phyloP scores from a whole-genome alignment of 2,888 invertebrate species.

The Kryphioiulus occultus region DNA sequence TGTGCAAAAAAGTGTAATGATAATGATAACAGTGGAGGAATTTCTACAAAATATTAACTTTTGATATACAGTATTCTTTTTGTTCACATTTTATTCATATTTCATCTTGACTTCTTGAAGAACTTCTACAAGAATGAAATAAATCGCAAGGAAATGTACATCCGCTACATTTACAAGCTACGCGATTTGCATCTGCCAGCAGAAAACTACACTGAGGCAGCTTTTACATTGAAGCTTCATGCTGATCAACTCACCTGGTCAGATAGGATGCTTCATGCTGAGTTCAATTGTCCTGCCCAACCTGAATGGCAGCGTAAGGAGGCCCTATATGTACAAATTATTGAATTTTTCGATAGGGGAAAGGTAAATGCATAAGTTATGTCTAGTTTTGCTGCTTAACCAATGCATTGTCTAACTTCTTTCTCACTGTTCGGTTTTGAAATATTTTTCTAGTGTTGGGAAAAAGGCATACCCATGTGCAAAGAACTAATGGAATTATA shows the following conservation, averaged over 20 bases:
- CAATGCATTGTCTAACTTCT: background rate
- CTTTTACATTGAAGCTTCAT: conserved; percentile 91
- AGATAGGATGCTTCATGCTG: conserved; percentile 59
- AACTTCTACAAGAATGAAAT: conserved; percentile 97
- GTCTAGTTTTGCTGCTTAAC: background rate
- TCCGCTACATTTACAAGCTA: conserved; percentile 92
- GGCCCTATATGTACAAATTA: conserved; percentile 82
- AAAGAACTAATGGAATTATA: conserved; percentile 88
- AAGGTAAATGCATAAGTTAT: conserved; percentile 69
- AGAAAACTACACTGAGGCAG: conserved; percentile 93
- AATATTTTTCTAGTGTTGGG: conserved; percentile 79
- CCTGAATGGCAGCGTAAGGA: conserved; percentile 92
- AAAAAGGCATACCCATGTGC: conserved; percentile 89
- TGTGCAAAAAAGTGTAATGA: too few species aligned
- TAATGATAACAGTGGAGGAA: too few species aligned
- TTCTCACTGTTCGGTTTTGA: background rate
- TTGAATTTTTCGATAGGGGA: conserved; percentile 91
- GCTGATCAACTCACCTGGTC: conserved; percentile 89
- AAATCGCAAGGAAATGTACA: conserved; percentile 93
- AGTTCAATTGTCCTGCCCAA: conserved; percentile 71
- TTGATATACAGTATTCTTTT: too few species aligned
- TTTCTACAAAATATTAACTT: too few species aligned
- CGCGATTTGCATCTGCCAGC: conserved; percentile 90
- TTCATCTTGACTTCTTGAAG: conserved; percentile 64
- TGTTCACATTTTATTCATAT: background rate